Evolutionary conservation across 2,113 vertebrate genomes (phyloP).

Genomic region (Hystrix brachyura): DNA sequence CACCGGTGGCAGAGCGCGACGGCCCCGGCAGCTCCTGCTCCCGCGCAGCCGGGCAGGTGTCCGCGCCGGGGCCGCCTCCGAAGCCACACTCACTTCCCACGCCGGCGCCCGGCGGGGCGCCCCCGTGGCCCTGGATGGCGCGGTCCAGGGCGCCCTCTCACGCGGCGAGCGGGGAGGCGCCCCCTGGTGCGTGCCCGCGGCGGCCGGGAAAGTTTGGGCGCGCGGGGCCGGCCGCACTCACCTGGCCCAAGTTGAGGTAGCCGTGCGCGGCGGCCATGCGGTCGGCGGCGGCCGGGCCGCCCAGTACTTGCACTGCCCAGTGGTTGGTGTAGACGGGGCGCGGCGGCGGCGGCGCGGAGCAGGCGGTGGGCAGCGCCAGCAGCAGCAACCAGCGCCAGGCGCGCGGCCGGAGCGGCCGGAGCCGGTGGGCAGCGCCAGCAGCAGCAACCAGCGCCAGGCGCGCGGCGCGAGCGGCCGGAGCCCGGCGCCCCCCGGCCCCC

Average conservation of each 20-base stretch:
- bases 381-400: conserved; percentile 78
- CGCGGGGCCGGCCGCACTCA: conserved; percentile 80
- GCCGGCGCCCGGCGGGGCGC: not conserved
- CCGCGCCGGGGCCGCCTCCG: not conserved
- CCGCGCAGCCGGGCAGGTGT: conserved; percentile 58
- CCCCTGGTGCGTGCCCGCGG: not conserved
- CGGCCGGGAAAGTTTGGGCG: conserved; percentile 62
- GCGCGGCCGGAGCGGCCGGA: conserved; percentile 76
- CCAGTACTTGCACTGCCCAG: conserved; percentile 93
- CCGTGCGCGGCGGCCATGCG: conserved; percentile 92
- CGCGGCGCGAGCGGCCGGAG: conserved; percentile 9
- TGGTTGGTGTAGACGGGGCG: conserved; percentile 93
- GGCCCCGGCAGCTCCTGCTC: not conserved
- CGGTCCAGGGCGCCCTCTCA: not conserved
- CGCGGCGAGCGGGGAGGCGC: not conserved
- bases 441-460: conserved; percentile 78
- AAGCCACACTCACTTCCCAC: not conserved
- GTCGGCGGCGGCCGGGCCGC: conserved; percentile 90
- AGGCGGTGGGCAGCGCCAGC: conserved; percentile 78
- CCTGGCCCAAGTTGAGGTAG: conserved; percentile 94
- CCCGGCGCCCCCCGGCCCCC: not conserved
- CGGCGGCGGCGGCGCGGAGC: conserved; percentile 78
- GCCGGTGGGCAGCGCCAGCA: conserved; percentile 78
- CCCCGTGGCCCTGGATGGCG: not conserved
- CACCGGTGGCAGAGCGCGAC: not conserved